Evolutionary conservation across 2,888 invertebrate genomes (phyloP).

Genomic region (Hypselothyrea guttata): DNA sequence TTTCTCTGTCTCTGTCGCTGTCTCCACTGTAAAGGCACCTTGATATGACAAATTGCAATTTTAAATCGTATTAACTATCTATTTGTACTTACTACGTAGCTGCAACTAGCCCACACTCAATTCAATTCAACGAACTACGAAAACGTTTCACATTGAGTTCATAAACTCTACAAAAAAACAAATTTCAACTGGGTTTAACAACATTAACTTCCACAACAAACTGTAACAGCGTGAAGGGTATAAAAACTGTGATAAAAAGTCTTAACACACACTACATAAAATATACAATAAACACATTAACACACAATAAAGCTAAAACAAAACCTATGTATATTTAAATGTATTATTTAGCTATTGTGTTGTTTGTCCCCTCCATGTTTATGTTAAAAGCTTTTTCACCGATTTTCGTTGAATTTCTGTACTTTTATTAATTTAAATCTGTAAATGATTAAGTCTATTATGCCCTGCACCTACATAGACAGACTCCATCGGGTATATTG

Average conservation of each 20-base stretch:
- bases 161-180: neutral
- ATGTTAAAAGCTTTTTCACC: slow-evolving; percentile 40
- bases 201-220: slow-evolving; percentile 13
- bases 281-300: slow-evolving; percentile 22
- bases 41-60: slow-evolving; percentile 24
- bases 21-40: slow-evolving; percentile 25
- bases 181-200: slow-evolving; percentile 7
- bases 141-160: too few relatives aligned
- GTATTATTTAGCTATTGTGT: neutral
- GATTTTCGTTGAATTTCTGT: slow-evolving; percentile 15
- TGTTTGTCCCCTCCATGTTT: slow-evolving; percentile 18
- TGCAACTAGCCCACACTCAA: neutral
- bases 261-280: slow-evolving; percentile 18
- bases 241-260: slow-evolving; percentile 62
- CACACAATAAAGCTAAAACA: slow-evolving; percentile 19
- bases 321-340: slow-evolving; percentile 10
- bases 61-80: slow-evolving; percentile 14
- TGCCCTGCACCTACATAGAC: too few relatives aligned
- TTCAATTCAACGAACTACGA: too few relatives aligned
- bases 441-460: neutral
- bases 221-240: slow-evolving; percentile 62
- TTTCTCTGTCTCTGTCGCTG: slow-evolving; percentile 17
- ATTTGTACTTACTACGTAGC: slow-evolving; percentile 5
- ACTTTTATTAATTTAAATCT: too few relatives aligned
- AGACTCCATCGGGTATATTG: too few relatives aligned